Evolutionary conservation across 2,113 vertebrate genomes (phyloP).

Genomic region (Heteronetta atricapilla): DNA sequence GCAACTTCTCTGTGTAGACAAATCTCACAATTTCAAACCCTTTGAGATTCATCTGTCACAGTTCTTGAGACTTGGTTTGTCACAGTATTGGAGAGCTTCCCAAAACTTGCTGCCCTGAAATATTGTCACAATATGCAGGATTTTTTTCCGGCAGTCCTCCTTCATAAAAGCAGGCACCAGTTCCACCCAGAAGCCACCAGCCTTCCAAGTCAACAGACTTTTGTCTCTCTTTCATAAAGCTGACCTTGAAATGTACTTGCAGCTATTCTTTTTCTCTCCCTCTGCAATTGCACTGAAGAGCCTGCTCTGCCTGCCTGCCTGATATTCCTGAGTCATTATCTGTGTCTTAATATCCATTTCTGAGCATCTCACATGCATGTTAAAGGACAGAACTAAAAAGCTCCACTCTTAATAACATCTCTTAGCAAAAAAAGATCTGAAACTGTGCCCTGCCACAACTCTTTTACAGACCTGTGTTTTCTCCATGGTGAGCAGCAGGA

Average conservation of each 20-base stretch:
- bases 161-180: neutral
- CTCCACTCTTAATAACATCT: neutral
- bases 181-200: neutral
- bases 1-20: conserved; percentile 17
- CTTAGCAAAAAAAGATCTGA: neutral
- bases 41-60: neutral
- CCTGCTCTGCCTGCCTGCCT: neutral
- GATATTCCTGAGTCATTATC: neutral
- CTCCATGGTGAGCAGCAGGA: neutral
- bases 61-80: conserved; percentile 11
- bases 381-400: neutral
- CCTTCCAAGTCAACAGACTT: neutral
- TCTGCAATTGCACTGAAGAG: neutral
- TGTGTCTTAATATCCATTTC: neutral
- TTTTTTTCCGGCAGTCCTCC: neutral
- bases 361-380: neutral
- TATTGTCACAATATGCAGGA: conserved; percentile 1
- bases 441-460: neutral
- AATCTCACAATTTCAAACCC: conserved; percentile 15
- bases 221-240: neutral
- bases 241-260: conserved; percentile 27
- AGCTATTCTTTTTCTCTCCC: neutral
- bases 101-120: neutral
- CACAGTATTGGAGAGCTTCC: conserved; percentile 34
- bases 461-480: neutral